Conservation (phyloP, 2,888 invertebrate species). For the Ceraclea dissimilis region DNA sequence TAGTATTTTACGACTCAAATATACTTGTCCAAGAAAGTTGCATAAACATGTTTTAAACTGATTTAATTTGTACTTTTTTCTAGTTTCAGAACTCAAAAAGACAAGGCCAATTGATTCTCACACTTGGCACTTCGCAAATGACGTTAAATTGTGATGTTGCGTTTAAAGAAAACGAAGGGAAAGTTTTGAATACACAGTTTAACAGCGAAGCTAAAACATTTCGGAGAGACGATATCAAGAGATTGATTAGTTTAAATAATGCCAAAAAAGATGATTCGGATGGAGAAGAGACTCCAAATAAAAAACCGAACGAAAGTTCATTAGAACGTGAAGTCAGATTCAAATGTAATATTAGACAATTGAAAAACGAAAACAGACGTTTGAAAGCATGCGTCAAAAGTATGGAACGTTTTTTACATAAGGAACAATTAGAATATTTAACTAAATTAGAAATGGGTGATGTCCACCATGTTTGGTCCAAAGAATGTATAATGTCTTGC, state of each 20-base stretch:
- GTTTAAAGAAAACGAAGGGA: background rate
- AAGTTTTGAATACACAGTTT: no score
- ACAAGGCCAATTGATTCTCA: background rate
- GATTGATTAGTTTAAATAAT: no score
- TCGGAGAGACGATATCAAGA: background rate
- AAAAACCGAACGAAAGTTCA: background rate
- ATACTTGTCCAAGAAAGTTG: no score
- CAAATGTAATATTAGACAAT: background rate
- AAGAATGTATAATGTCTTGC: background rate
- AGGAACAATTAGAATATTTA: constrained; percentile 1
- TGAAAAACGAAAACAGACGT: background rate
- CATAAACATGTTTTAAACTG: no score
- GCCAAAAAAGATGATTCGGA: no score
- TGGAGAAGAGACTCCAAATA: background rate
- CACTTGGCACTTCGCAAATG: background rate
- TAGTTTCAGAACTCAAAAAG: background rate
- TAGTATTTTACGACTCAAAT: no score
- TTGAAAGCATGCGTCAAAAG: background rate
- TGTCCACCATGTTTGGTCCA: background rate
- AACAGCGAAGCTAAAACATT: background rate
- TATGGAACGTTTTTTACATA: background rate
- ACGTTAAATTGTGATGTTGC: background rate
- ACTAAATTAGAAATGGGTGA: background rate
- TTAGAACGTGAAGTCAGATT: background rate
- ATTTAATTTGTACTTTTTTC: no score